Evolutionary conservation across 2,113 vertebrate genomes (phyloP).

Genomic region (Engraulis encrasicolus): DNA sequence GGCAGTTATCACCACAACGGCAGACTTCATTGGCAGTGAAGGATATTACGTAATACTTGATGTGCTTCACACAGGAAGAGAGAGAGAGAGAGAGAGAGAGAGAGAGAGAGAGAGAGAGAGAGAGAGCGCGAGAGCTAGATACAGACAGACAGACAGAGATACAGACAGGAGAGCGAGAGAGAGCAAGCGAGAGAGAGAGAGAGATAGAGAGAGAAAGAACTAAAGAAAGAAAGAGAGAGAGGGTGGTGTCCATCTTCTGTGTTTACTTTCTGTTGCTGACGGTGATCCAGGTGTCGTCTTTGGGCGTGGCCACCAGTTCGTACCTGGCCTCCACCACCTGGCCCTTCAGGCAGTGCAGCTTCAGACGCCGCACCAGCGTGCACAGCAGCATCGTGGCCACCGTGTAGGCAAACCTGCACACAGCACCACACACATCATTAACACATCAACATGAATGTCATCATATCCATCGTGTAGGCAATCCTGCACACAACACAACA

Average conservation of each 20-base stretch:
- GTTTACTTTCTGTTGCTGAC: conserved; percentile 82
- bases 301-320: conserved; percentile 90
- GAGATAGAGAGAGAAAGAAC: background rate
- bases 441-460: too few species aligned
- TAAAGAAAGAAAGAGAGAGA: background rate
- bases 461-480: too few species aligned
- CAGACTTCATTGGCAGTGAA: background rate
- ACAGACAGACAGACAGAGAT: background rate
- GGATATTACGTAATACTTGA: background rate
- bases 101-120: background rate
- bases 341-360: conserved; percentile 80
- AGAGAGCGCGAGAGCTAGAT: background rate
- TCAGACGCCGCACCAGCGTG: conserved; percentile 81
- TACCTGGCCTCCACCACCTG: conserved; percentile 88
- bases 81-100: background rate
- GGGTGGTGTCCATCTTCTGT: background rate
- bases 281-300: conserved; percentile 93
- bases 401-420: conserved; percentile 87
- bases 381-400: conserved; percentile 86
- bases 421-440: too few species aligned
- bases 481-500: background rate
- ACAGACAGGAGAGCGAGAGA: background rate
- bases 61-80: background rate
- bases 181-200: background rate
- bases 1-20: background rate